Evolutionary conservation across 2,888 invertebrate species (phyloP).

Genomic region (Drosophila cracens): DNA sequence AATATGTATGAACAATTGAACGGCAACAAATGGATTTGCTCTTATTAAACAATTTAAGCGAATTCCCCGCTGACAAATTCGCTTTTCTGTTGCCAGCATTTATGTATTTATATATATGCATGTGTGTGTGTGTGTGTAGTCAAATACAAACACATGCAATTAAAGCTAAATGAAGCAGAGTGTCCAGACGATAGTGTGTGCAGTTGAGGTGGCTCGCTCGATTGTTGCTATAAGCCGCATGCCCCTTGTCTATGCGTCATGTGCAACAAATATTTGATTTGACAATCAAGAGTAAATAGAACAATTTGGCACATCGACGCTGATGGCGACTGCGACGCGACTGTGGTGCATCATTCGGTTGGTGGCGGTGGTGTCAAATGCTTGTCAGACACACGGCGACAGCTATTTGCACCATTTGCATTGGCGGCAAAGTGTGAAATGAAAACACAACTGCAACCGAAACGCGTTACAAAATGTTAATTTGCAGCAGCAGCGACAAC

Average conservation of each 20-base stretch:
- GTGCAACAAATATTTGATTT: constrained; percentile 71
- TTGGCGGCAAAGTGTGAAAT: constrained; percentile 59
- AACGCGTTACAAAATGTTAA: constrained; percentile 77
- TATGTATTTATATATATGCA: constrained; percentile 17
- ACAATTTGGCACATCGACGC: constrained; percentile 61
- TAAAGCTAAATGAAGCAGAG: constrained; percentile 42
- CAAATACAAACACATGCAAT: constrained; percentile 27
- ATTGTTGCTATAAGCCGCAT: background rate
- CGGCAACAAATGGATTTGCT: constrained; percentile 18
- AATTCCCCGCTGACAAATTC: constrained; percentile 12
- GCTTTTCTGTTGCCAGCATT: constrained; percentile 28
- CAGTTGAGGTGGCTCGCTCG: background rate
- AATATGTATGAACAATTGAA: background rate
- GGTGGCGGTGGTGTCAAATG: constrained; percentile 53
- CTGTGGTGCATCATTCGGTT: constrained; percentile 19
- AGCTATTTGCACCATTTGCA: constrained; percentile 10
- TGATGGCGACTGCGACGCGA: constrained; percentile 1
- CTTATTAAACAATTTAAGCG: constrained; percentile 26
- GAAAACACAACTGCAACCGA: constrained; percentile 62
- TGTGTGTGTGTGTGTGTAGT: constrained; percentile 12
- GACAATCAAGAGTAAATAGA: constrained; percentile 74
- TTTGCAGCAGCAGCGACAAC: constrained; percentile 59
- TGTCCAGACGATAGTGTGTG: background rate
- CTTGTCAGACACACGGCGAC: constrained; percentile 52
- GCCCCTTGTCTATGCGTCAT: constrained; percentile 29